A percentile compares a stretch with the other conserved stretches of the same genome.
Conservation (phyloP, 2,888 invertebrate genomes). For the Tiphia femorata region DNA sequence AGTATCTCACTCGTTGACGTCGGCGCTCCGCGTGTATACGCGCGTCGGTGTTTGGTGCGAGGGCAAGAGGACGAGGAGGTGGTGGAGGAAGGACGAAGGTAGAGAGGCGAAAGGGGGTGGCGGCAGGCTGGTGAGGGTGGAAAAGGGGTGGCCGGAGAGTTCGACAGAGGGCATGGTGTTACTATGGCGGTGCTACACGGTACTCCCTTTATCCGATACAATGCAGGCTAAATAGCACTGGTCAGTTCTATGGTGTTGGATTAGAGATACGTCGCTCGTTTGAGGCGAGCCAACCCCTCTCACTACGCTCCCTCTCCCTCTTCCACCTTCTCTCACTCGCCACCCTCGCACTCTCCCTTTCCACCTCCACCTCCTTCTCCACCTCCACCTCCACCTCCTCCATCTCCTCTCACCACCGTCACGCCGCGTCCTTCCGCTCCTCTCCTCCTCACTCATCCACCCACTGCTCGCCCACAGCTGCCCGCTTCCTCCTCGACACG, state of each 20-base stretch:
- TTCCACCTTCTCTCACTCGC: background rate
- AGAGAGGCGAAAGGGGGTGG: conserved; percentile 25
- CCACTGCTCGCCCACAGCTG: background rate
- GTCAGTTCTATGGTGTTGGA: conserved; percentile 61
- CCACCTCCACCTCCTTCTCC: conserved; percentile 14
- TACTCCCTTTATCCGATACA: conserved; percentile 62
- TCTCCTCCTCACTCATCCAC: background rate
- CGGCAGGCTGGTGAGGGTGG: conserved; percentile 15
- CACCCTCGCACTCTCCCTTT: background rate
- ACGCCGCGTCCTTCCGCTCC: background rate
- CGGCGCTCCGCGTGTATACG: too few species aligned
- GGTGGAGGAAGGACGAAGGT: conserved; percentile 11
- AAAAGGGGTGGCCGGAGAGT: conserved; percentile 30
- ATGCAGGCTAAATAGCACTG: conserved; percentile 63
- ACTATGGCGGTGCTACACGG: conserved; percentile 51
- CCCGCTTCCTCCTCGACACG: conserved; percentile 29
- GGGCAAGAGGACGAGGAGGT: too few species aligned
- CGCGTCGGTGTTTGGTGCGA: too few species aligned
- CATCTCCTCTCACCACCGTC: conserved; percentile 27
- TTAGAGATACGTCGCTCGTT: conserved; percentile 66
- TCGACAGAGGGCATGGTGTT: conserved; percentile 53
- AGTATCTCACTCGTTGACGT: too few species aligned
- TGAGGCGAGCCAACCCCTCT: conserved; percentile 48
- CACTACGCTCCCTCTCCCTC: conserved; percentile 14
- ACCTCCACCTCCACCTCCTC: conserved; percentile 11